Percentiles rank a stretch among this genome's conserved stretches.
Conservation (phyloP, 2,797 vertebrate species). For the Acipenser oxyrinchus region DNA sequence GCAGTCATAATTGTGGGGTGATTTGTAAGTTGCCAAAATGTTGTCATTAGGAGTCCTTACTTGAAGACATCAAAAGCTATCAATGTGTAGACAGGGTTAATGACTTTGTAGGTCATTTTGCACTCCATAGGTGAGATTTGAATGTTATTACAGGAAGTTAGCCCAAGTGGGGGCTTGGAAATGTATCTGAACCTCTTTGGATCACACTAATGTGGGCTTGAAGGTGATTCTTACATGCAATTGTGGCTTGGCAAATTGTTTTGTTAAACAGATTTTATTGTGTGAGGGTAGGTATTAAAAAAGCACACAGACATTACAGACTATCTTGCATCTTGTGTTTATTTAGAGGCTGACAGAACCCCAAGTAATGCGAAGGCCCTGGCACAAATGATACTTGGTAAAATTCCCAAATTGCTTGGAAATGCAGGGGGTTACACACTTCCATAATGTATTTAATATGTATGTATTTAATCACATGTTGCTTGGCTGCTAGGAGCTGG, state of each 20-base stretch:
- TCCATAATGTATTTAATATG: too few relatives aligned
- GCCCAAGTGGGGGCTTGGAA: conserved; percentile 8
- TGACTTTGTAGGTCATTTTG: conserved; percentile 20
- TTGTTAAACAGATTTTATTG: neutral
- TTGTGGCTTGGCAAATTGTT: neutral
- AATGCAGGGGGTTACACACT: too few relatives aligned
- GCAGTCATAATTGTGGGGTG: conserved; percentile 14
- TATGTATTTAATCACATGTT: too few relatives aligned
- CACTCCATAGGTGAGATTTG: conserved; percentile 25
- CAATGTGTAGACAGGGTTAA: conserved; percentile 29
- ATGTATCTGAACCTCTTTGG: conserved; percentile 22
- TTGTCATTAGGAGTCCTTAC: conserved; percentile 30
- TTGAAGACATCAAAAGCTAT: conserved; percentile 29
- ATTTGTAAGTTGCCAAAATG: conserved; percentile 26
- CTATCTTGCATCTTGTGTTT: neutral
- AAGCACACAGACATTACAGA: neutral
- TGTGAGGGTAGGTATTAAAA: neutral
- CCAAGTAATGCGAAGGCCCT: too few relatives aligned
- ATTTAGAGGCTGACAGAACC: too few relatives aligned
- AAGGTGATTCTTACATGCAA: conserved; percentile 46
- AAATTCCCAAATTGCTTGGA: too few relatives aligned
- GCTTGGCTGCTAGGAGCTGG: too few relatives aligned
- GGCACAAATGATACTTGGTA: too few relatives aligned
- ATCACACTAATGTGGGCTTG: conserved; percentile 21
- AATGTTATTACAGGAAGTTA: conserved; percentile 28